Evolutionary conservation across 2,113 vertebrate genomes (phyloP).

Genomic region (Circaetus cinerascens): DNA sequence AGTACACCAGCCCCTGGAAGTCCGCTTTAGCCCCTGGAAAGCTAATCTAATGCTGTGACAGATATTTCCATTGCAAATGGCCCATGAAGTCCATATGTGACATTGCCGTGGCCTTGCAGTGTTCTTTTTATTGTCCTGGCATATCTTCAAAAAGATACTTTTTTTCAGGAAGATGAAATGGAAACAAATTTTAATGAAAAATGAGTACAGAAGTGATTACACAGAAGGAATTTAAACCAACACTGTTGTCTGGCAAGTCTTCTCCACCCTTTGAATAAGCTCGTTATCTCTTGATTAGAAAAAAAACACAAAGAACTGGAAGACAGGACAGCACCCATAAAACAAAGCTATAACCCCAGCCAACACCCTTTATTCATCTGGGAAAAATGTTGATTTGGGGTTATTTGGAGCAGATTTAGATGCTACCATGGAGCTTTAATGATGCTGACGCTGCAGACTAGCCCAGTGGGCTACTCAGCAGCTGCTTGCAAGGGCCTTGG

Average conservation of each 20-base stretch:
- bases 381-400: not conserved
- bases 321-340: not conserved
- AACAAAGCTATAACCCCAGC: not conserved
- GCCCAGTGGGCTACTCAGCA: not conserved
- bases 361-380: not conserved
- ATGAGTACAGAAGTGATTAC: not conserved
- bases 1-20: not conserved
- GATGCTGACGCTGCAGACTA: not conserved
- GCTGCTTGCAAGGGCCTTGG: not conserved
- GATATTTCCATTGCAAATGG: not conserved
- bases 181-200: conserved; percentile 31
- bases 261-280: not conserved
- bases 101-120: not conserved
- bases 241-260: not conserved
- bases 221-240: not conserved
- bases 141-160: not conserved
- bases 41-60: not conserved
- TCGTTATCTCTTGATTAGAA: not conserved
- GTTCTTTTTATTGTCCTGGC: conserved; percentile 8
- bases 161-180: not conserved
- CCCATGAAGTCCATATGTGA: not conserved
- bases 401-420: not conserved
- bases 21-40: not conserved
- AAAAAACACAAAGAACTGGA: not conserved
- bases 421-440: not conserved